Evolutionary conservation across 2,888 invertebrate species (phyloP), one percentile per base, ranked within the genome.

Genomic region (Epinotia demarniana): DNA sequence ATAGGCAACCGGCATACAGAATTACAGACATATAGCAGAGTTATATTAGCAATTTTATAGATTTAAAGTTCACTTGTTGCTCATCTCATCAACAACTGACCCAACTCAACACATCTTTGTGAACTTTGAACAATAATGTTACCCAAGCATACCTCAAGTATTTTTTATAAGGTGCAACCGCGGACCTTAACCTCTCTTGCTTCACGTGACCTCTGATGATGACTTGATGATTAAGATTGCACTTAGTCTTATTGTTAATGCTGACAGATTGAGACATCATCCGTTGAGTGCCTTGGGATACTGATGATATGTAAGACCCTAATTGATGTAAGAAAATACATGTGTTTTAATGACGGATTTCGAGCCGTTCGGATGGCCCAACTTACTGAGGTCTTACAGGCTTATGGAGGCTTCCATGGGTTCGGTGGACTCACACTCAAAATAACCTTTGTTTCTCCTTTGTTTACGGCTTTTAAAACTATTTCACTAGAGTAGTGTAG

Each of bases 131-230:
- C 23, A 69, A 58, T 60, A 39, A 60, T 39, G 57, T 73, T 73
- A 18, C 75, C 18, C 23, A 75, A 71, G 19, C 27, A 53, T 62
- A 61, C 75, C 64, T 60, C 64, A 60, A 19, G 33, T 62, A 18
- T 46, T 64, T 70, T 64, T 49, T 39, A 60, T 64, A 39, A 18
- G 61, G 9, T 43, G 55, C 63, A 49, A 58, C 49, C 46, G 4
- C 53, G 23, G 46, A 73, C 69, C 64, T 73, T 76, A 64, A 76
- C 69, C 76, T 23, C 67, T 18, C 67, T 75, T 73, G 57, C 76
- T 49, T 49, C 76, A 73, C 46, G 18, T 71, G 75, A 71, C 75
- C 75, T 61, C 60, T 60, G 23, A 12, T 71, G 60, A 71, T 71
- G 69, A 70, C 58, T 74, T 58, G 63, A 64, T 70, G 75, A 75